Base-by-base conservation (phyloP, 2,113 vertebrate genomes). In the Candoia aspera region DNA sequence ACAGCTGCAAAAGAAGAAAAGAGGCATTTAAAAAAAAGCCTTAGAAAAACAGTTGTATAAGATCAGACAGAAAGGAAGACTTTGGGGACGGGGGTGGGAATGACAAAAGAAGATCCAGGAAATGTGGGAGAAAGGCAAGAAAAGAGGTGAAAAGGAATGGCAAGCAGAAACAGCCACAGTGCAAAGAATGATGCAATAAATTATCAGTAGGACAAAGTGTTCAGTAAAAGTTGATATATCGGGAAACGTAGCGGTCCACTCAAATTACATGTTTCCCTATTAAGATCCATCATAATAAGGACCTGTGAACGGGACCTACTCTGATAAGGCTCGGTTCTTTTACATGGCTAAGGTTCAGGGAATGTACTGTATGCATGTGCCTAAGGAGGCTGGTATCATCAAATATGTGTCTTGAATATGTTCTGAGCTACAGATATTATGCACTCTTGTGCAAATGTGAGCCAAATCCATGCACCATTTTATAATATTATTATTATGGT, bases 1-100 rank as follows among this genome's bases (percentile, higher is more conserved):
- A 0, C 97, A 97, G 97, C 97, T 97, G 97, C 95, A 91, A 90
- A 91, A 79, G 95, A 95, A 96, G 95, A 33, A 23, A 64, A 97
- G 94, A 95, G 93, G 93, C 92, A 95, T 93, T 95, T 92, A 93
- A 79, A 68, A 68, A 15, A n/a, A 90, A 94, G 93, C 42, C 93
- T 95, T 95, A 91, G 93, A 96, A 97, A 89, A 96, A 96, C 95
- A 95, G 97, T 93, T 93, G 94, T 94, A 96, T 95, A 95, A 93
- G 91, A 95, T 95, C 95, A 95, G 92, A 96, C 89, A 89, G 73
- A 90, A 96, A 89, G 89, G 87, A 90, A 95, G 87, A n/a, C 92
- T 91, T 92, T 92, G 73, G n/a, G 4, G 10, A 58, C 19, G 12
- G 58, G 55, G 95, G 12, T 55, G 55, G 95, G 89, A 91, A 57